Evolutionary conservation across 2,888 invertebrate species (phyloP), one percentile per base, ranked within the genome.

Genomic region (Petrophora chlorosata): DNA sequence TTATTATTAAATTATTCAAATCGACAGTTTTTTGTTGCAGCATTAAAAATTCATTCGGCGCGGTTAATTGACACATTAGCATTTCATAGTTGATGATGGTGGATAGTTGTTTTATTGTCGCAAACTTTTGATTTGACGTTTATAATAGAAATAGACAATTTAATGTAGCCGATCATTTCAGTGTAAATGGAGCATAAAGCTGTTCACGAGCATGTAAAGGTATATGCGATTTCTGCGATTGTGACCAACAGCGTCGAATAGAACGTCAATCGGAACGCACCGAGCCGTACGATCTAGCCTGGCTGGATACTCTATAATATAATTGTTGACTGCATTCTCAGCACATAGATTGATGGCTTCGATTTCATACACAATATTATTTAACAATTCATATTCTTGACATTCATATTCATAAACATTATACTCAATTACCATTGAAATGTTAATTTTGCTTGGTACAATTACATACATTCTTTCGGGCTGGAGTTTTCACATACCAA

Each of bases 161-260:
- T 80, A 82, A 85, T 88, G 83, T 74, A 65, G 60, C 60, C 71
- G 75, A 85, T 87, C 77, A 81, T 82, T 85, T 85, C 75, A 82
- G 70, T 76, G 72, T 69, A 85, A 88, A 71, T 87, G 76, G 87
- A 85, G 85, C 88, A 79, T 79, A 81, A 83, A 86, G 69, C 73
- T 56, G 76, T 82, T 81, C 65, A 63, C 67, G 63, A 69, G 67
- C 66, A 73, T 73, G 76, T 77, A 72, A 76, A 79, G 74, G 63
- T 68, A 70, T 72, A 76, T 78, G 77, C 79, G 79, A 79, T 81
- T 81, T 82, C 72, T 83, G 80, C 70, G 65, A 81, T 76, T 85
- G 78, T 80, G 70, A 64, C 63, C 68, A 75, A 77, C 61, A 70
- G 65, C 64, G 62, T 63, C 68, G 63, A 70, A 63, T 70, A 65